Evolutionary conservation across 2,888 invertebrate species (phyloP), one percentile per base, ranked within the genome.

Genomic region (Tachina lurida): DNA sequence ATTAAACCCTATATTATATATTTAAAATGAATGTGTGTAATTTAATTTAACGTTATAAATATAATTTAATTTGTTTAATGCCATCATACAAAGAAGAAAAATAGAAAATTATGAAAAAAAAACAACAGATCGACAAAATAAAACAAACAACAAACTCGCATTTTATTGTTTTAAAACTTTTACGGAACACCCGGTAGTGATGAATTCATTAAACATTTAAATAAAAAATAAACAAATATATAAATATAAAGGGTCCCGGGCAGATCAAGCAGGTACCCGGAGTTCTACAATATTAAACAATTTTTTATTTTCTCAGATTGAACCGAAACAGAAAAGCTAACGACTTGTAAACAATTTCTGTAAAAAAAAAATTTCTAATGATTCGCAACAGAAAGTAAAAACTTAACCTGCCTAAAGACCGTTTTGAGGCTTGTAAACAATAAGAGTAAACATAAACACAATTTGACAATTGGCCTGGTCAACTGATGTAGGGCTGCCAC

Each of bases 11-110:
- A 71, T 79, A 79, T 84, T 80, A 67, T 85, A 86, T 80, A 87
- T 84, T 86, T 89, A 86, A 31, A 82, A 87, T 89, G 87, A 88
- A 87, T 87, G 84, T 87, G 82, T 88, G 89, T 86, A 82, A 88
- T 87, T 63, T 75, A 63, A 41, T 75, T 75, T 73, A 88, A 80
- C 71, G 52, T 84, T 81, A 81, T 74, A 47, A 73, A 68, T 76
- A 78, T 77, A 54, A 70, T 63, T 56, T 82, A 67, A 74, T 71
- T 76, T 71, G 63, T 82, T 82, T 76, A 56, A 63, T 71, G 62
- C 68, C 63, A 84, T 62, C 63, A 84, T 71, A 74, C 80, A 77
- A 70, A 78, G 82, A 58, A 78, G 63, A 67, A 87, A 68, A 31
- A 60, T 39, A 62, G 31, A 65, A 63, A 58, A 41, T 41, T 43